phyloP scores from a whole-genome alignment of 2,113 vertebrate species.

The Andinoacara biseriatus region DNA sequence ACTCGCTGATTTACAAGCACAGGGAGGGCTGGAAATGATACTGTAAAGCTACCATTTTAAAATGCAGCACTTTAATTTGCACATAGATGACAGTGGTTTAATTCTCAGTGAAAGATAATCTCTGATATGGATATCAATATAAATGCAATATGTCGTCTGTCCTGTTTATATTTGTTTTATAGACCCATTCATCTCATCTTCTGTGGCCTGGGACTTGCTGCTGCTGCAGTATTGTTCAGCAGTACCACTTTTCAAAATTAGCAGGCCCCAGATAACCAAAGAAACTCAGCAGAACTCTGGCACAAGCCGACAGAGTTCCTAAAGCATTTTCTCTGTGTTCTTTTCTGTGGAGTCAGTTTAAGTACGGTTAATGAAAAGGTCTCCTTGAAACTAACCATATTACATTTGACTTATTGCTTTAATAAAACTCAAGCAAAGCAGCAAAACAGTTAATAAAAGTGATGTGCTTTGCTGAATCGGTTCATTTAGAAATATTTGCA shows the following conservation, averaged over 20 bases:
- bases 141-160: conserved; percentile 8
- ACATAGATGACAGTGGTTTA: conserved; percentile 15
- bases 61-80: conserved; percentile 29
- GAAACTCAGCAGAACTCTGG: neutral
- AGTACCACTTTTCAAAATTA: conserved; percentile 40
- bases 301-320: neutral
- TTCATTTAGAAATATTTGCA: neutral
- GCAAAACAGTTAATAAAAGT: no score
- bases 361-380: neutral
- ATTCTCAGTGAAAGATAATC: conserved; percentile 11
- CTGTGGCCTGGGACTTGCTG: neutral
- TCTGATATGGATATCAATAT: conserved; percentile 5
- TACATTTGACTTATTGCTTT: neutral
- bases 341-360: neutral
- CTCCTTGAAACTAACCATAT: neutral
- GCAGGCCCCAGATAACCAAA: conserved; percentile 11
- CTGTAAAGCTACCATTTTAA: neutral
- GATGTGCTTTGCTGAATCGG: neutral
- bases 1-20: neutral
- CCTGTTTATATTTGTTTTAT: conserved; percentile 45
- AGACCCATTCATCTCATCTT: conserved; percentile 35
- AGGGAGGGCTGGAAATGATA: neutral
- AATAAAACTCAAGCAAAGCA: no score
- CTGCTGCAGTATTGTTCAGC: conserved; percentile 40
- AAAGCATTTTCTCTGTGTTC: neutral